A percentile compares a stretch with the other conserved stretches of the same genome.
Evolutionary conservation across 2,797 vertebrate genomes (phyloP).

Genomic region (Cheirogaleus major): DNA sequence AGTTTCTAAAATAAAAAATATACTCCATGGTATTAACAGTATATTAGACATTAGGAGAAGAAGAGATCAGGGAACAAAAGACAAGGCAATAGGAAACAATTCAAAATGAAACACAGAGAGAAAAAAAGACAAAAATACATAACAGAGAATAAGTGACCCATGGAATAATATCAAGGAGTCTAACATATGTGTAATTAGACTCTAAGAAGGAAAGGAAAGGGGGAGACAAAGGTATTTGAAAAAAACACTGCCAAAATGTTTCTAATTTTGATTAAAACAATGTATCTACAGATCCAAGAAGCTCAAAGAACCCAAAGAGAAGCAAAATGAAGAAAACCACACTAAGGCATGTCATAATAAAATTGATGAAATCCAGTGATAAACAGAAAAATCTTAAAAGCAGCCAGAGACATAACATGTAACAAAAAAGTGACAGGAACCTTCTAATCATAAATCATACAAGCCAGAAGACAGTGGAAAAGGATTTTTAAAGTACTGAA

Average conservation of each 20-base stretch:
- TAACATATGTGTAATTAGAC: not conserved
- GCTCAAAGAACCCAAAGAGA: not conserved
- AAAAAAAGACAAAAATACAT: not conserved
- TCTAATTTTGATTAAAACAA: slow-evolving; percentile 8
- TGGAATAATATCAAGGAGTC: not conserved
- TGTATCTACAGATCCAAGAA: not conserved
- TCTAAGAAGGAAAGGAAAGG: not conserved
- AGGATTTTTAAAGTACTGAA: not conserved
- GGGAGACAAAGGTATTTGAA: not conserved
- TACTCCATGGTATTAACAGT: not conserved
- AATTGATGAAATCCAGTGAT: slow-evolving; percentile 6
- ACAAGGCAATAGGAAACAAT: not conserved
- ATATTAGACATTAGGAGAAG: not conserved
- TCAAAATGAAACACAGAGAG: slow-evolving; percentile 12
- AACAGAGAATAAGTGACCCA: not conserved
- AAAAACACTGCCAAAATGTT: not conserved
- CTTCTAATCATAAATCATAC: not conserved
- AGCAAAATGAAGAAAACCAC: not conserved
- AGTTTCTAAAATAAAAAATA: slow-evolving; percentile 10
- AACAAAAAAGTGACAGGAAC: not conserved
- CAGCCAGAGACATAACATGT: not conserved
- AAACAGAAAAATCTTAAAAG: slow-evolving; percentile 25
- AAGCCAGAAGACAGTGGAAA: not conserved
- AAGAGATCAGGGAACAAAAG: not conserved
- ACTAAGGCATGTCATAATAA: not conserved